Evolutionary conservation across 92 coral and sea anemone genomes (phyloP).

Genomic region (Desmophyllum pertusum): DNA sequence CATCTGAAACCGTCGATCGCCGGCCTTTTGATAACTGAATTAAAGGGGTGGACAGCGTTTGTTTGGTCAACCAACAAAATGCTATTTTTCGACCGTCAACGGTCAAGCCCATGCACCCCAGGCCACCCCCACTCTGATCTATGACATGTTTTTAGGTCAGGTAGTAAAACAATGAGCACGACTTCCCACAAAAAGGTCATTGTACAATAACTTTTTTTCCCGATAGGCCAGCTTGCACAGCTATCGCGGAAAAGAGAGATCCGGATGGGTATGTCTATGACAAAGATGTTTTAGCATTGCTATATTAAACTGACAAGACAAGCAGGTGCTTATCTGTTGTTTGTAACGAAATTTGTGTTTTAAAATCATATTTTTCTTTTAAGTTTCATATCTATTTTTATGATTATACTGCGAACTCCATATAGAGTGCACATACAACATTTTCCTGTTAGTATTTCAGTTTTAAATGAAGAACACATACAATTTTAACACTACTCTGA

Average conservation of each 20-base stretch:
- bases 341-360: neutral
- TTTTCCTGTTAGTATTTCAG: neutral
- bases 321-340: neutral
- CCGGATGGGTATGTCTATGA: neutral
- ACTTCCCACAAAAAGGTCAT: too few relatives aligned
- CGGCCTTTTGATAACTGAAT: too few relatives aligned
- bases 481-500: neutral
- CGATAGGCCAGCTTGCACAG: too few relatives aligned
- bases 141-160: too few relatives aligned
- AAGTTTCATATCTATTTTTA: too few relatives aligned
- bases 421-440: neutral
- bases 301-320: neutral
- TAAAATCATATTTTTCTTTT: too few relatives aligned
- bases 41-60: neutral
- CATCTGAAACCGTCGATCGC: too few relatives aligned
- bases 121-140: neutral
- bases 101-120: neutral
- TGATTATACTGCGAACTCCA: neutral
- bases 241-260: neutral
- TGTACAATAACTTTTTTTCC: too few relatives aligned
- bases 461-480: neutral
- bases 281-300: neutral
- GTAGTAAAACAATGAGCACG: too few relatives aligned
- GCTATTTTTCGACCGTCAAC: neutral
- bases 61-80: neutral